phyloP scores from a whole-genome alignment of 2,888 invertebrate genomes.

The Leptinotarsa juncta region DNA sequence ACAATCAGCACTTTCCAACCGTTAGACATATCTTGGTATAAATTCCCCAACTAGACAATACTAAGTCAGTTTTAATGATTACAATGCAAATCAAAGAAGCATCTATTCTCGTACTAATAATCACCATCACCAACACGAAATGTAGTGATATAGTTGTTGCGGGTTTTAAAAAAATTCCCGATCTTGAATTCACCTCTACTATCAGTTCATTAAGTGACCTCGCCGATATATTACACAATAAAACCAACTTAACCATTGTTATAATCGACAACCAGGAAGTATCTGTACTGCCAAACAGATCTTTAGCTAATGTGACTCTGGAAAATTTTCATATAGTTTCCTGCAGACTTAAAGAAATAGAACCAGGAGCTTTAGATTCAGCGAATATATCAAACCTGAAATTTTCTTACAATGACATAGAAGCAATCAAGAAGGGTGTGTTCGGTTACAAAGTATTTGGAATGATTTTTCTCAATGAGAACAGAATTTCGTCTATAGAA shows the following conservation, averaged over 20 bases:
- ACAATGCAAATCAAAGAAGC: no score
- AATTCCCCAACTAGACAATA: no score
- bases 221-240: neutral
- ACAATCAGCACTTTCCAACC: no score
- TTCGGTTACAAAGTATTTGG: conserved; percentile 10
- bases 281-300: neutral
- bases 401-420: neutral
- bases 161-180: no score
- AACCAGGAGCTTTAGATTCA: conserved; percentile 21
- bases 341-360: conserved; percentile 8
- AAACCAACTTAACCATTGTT: neutral
- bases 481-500: conserved; percentile 20
- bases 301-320: neutral
- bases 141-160: no score
- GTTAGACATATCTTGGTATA: no score
- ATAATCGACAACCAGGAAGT: neutral
- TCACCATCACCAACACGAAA: no score
- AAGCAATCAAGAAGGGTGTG: conserved; percentile 14
- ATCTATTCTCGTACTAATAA: no score
- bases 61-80: no score
- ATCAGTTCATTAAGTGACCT: conserved; percentile 2
- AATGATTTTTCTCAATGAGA: neutral
- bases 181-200: neutral
- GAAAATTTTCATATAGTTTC: neutral
- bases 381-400: neutral